phyloP scores from a whole-genome alignment of 2,888 invertebrate species.

The Axea sp. region DNA sequence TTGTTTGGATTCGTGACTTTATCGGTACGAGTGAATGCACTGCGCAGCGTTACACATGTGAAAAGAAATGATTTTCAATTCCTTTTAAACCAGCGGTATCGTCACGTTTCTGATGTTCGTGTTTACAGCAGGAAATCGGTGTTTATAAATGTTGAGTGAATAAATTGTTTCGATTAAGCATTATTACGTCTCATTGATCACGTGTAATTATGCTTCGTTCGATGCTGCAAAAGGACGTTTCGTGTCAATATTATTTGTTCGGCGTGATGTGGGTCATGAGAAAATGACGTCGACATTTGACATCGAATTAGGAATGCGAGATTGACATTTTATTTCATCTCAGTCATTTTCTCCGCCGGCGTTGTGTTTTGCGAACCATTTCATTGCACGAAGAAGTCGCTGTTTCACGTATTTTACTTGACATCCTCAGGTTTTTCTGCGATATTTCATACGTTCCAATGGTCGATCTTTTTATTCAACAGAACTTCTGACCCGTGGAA shows the following conservation, averaged over 20 bases:
- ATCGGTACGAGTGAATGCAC: constrained; percentile 25
- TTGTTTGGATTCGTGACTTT: constrained; percentile 64
- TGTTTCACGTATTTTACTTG: too few relatives aligned
- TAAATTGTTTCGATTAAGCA: constrained; percentile 44
- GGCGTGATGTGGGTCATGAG: constrained; percentile 41
- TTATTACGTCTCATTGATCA: constrained; percentile 37
- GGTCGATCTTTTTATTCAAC: too few relatives aligned
- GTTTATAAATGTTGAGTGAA: constrained; percentile 29
- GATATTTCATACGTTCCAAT: too few relatives aligned
- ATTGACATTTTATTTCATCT: too few relatives aligned
- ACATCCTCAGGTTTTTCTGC: too few relatives aligned
- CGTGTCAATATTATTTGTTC: constrained; percentile 36
- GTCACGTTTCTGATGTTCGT: constrained; percentile 47
- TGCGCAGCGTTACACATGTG: constrained; percentile 19
- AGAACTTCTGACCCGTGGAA: too few relatives aligned
- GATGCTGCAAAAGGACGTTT: constrained; percentile 22
- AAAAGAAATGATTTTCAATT: constrained; percentile 26
- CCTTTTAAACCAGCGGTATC: constrained; percentile 8
- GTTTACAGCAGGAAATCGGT: constrained; percentile 41
- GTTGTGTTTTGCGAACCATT: too few relatives aligned
- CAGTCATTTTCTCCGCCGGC: too few relatives aligned
- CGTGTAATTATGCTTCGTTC: constrained; percentile 26
- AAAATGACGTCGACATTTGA: constrained; percentile 42
- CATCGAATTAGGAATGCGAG: constrained; percentile 21
- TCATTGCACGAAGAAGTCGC: too few relatives aligned